These are phyloP conservation scores for Athene noctua DNA, from an alignment of 2,113 vertebrate species.

Conservation along the genomic window DNA sequence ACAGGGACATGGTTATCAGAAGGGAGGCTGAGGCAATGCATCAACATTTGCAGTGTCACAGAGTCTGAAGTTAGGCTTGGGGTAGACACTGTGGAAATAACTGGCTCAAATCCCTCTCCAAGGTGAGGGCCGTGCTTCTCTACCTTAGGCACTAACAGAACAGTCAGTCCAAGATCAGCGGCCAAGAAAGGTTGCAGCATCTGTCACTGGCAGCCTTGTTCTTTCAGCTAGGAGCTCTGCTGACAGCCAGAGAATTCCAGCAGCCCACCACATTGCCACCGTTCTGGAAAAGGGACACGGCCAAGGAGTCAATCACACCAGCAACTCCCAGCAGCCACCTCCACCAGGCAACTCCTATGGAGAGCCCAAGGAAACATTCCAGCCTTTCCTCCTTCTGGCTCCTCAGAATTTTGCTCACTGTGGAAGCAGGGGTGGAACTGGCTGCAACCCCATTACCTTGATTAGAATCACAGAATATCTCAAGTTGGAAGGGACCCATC, in stretches of 20 bases:
- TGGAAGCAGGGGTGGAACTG: not conserved
- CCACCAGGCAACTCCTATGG: not conserved
- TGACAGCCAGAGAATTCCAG: not conserved
- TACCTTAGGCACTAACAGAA: not conserved
- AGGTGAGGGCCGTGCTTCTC: not conserved
- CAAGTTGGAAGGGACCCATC: not conserved
- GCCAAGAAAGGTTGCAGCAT: not conserved
- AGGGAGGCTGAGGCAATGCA: not conserved
- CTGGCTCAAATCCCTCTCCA: not conserved
- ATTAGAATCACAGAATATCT: not conserved
- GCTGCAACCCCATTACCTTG: not conserved
- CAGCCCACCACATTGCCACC: not conserved
- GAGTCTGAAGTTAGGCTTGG: not conserved
- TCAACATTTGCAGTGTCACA: not conserved
- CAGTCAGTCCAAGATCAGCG: not conserved
- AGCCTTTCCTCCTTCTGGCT: not conserved
- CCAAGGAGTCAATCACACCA: not conserved
- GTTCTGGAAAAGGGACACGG: not conserved
- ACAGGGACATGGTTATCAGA: not conserved
- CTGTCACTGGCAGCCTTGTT: not conserved
- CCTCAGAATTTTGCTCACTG: not conserved
- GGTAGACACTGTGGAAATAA: not conserved
- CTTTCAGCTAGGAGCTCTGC: not conserved
- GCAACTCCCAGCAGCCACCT: not conserved
- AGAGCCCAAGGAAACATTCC: not conserved